Conservation (phyloP, 2,797 vertebrate species). For the Selene dorsalis region DNA sequence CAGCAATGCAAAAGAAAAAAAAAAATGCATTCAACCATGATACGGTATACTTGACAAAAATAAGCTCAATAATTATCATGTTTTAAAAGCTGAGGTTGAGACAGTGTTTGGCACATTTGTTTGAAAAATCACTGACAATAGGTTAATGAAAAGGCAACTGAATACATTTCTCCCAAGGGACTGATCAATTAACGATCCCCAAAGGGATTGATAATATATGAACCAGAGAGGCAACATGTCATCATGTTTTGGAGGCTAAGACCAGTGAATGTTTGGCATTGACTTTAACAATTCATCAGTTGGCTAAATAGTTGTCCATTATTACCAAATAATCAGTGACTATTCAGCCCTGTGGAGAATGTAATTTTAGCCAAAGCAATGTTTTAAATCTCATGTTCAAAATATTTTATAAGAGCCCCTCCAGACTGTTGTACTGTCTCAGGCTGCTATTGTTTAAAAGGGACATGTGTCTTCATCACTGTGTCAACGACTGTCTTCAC, state of each 20-base stretch:
- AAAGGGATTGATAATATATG: not conserved
- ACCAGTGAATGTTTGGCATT: not conserved
- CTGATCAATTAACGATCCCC: not conserved
- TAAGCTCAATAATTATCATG: not conserved
- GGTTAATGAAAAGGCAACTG: not conserved
- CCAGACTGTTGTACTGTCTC: not conserved
- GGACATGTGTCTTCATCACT: conserved; percentile 5
- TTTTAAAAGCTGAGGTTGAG: not conserved
- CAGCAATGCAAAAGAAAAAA: not conserved
- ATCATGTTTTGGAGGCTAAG: not conserved
- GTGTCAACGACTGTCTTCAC: conserved; percentile 23
- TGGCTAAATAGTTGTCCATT: not conserved
- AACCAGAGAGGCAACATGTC: not conserved
- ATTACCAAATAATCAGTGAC: not conserved
- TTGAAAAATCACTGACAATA: not conserved
- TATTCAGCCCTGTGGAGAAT: not conserved
- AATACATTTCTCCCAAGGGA: not conserved
- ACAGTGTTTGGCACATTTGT: not conserved
- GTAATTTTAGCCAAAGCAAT: not conserved
- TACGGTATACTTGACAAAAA: not conserved
- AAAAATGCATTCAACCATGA: not conserved
- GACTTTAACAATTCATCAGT: not conserved
- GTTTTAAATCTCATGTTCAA: not conserved
- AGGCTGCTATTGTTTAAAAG: not conserved
- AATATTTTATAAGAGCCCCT: not conserved